These are phyloP conservation scores for Pyrochroa serraticornis DNA, from an alignment of 2,888 invertebrate species.

Conservation along the genomic window DNA sequence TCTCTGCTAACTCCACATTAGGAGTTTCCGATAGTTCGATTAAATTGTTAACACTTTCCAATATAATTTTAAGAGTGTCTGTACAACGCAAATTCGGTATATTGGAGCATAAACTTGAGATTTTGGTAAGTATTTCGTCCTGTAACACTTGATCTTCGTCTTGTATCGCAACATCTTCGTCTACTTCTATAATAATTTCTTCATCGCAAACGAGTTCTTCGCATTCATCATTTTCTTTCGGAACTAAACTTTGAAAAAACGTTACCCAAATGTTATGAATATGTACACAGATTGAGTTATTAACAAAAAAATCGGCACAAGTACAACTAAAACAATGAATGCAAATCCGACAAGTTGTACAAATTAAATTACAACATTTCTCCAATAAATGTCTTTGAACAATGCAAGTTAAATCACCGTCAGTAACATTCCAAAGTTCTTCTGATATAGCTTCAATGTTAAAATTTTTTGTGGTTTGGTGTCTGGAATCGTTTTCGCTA, in stretches of 20 bases:
- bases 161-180: constrained; percentile 3
- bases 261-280: constrained; percentile 25
- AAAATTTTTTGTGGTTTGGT: neutral
- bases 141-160: constrained; percentile 6
- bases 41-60: constrained; percentile 11
- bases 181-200: constrained; percentile 23
- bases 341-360: constrained; percentile 19
- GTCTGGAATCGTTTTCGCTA: constrained; percentile 10
- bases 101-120: constrained; percentile 3
- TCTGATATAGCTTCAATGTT: neutral
- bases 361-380: constrained; percentile 20
- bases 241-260: constrained; percentile 7
- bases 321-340: constrained; percentile 25
- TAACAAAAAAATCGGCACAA: constrained; percentile 24
- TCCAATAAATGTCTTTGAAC: constrained; percentile 14
- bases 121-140: constrained; percentile 8
- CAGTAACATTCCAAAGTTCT: constrained; percentile 15
- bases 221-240: constrained; percentile 1
- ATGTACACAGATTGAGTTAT: constrained; percentile 22
- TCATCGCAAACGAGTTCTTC: constrained; percentile 1
- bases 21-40: constrained; percentile 2
- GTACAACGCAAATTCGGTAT: neutral
- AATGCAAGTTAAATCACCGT: neutral
- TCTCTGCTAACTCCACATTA: neutral
- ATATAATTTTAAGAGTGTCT: constrained; percentile 9